Conservation (phyloP, 1,140 invertebrate species). For the Drosophila bifasciata region DNA sequence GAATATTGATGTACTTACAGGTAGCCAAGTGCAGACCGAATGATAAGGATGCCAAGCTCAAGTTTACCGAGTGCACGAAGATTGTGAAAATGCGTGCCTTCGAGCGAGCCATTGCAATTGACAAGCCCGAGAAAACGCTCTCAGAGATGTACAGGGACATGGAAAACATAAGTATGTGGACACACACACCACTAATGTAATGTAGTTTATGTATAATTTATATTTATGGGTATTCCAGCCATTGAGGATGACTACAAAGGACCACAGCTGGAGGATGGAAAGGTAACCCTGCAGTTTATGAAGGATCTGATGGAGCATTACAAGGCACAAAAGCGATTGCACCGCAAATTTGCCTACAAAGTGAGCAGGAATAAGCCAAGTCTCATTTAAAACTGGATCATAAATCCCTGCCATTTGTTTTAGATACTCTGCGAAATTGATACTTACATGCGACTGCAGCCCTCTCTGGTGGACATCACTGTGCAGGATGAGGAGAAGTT, state of each 20-base stretch:
- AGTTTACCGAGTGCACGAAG: constrained; percentile 97
- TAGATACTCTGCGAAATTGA: constrained; percentile 97
- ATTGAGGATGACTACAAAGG: constrained; percentile 98
- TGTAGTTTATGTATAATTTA: too few relatives aligned
- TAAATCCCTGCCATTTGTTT: constrained; percentile 61
- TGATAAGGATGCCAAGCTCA: constrained; percentile 97
- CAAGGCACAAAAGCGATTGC: constrained; percentile 96
- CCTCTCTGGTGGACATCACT: constrained; percentile 95
- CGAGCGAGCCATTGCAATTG: constrained; percentile 98
- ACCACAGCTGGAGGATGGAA: constrained; percentile 94
- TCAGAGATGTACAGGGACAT: constrained; percentile 93
- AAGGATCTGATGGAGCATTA: constrained; percentile 95
- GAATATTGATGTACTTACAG: constrained; percentile 19
- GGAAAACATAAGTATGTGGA: constrained; percentile 93
- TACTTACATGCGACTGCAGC: constrained; percentile 92
- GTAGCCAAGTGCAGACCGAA: constrained; percentile 94
- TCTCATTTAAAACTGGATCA: background rate
- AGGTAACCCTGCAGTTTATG: constrained; percentile 94
- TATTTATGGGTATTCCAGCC: constrained; percentile 85
- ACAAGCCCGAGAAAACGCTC: constrained; percentile 93
- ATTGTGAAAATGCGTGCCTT: constrained; percentile 97
- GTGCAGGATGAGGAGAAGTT: constrained; percentile 96
- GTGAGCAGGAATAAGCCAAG: constrained; percentile 84
- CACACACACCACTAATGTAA: too few relatives aligned
- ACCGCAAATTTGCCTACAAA: constrained; percentile 99